These are phyloP conservation scores for Echinarachnius parma DNA, from an alignment of 53 echinoderm and acorn worm genomes.

Conservation along the genomic window DNA sequence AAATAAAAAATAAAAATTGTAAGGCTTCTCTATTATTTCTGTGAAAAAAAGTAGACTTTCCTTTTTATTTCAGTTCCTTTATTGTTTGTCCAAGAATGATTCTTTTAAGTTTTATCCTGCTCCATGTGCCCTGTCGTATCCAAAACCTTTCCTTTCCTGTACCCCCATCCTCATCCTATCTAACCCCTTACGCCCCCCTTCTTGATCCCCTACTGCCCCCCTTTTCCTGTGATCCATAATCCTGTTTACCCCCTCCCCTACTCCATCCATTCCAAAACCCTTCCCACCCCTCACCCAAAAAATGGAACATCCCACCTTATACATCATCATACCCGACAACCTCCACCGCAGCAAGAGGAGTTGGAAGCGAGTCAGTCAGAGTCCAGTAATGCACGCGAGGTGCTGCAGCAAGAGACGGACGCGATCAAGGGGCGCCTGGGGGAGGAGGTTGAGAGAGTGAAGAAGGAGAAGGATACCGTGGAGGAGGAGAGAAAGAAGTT, in stretches of 20 bases:
- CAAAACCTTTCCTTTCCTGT: neutral
- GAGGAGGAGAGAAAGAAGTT: slow-evolving; percentile 57
- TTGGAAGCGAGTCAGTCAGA: slow-evolving; percentile 45
- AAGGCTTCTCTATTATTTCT: too few species aligned
- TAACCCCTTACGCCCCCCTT: slow-evolving; percentile 19
- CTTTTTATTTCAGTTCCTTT: slow-evolving; percentile 24
- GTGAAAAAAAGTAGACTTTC: too few species aligned
- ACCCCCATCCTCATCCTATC: neutral
- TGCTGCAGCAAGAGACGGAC: slow-evolving; percentile 51
- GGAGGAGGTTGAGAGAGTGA: slow-evolving; percentile 36
- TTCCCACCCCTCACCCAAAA: slow-evolving; percentile 4
- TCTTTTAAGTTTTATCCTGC: slow-evolving; percentile 41
- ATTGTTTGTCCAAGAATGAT: slow-evolving; percentile 39
- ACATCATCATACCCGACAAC: slow-evolving; percentile 24
- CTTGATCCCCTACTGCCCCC: too few species aligned
- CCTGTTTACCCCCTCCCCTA: slow-evolving; percentile 22
- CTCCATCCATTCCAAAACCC: slow-evolving; percentile 28
- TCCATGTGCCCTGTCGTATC: slow-evolving; percentile 39
- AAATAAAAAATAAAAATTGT: slow-evolving; percentile 24
- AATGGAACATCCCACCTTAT: slow-evolving; percentile 2
- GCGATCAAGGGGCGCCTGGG: slow-evolving; percentile 49
- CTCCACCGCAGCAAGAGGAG: slow-evolving; percentile 76
- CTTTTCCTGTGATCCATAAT: too few species aligned
- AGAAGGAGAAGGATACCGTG: slow-evolving; percentile 55
- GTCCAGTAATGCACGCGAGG: slow-evolving; percentile 16